These are phyloP conservation scores for Oscheius sp. DNA, from an alignment of 2,888 invertebrate species.

Conservation along the genomic window DNA sequence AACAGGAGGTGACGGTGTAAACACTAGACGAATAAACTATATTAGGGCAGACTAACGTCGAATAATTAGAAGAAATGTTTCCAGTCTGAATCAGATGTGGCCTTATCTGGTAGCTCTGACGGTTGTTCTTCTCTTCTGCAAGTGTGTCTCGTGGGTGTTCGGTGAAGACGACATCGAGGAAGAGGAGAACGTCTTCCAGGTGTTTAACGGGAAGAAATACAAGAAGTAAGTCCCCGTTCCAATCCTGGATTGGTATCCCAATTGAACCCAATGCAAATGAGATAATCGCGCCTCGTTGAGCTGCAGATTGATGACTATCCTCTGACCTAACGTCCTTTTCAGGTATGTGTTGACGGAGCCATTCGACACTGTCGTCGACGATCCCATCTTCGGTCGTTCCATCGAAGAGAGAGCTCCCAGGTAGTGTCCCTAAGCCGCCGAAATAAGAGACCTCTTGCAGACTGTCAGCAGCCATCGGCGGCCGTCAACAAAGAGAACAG, in stretches of 20 bases:
- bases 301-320: neutral
- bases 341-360: slow-evolving; percentile 10
- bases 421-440: slow-evolving; percentile 24
- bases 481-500: slow-evolving; percentile 18
- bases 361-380: slow-evolving; percentile 12
- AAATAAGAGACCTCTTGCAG: slow-evolving; percentile 18
- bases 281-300: too few species aligned
- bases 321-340: neutral
- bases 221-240: slow-evolving; percentile 4
- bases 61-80: neutral
- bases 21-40: neutral
- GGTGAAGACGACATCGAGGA: slow-evolving; percentile 1
- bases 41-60: neutral
- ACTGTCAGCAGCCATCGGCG: slow-evolving; percentile 13
- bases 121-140: neutral
- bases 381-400: slow-evolving; percentile 16
- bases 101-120: slow-evolving; percentile 4
- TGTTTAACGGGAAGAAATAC: slow-evolving; percentile 9
- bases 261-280: too few species aligned
- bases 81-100: slow-evolving; percentile 3
- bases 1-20: neutral
- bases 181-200: neutral
- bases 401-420: neutral
- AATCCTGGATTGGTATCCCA: too few species aligned
- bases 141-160: slow-evolving; percentile 12